Percentiles rank a stretch among this genome's conserved stretches.
These are phyloP conservation scores for Sycobia sp. DNA, from an alignment of 1,140 invertebrate genomes.

Conservation along the genomic window DNA sequence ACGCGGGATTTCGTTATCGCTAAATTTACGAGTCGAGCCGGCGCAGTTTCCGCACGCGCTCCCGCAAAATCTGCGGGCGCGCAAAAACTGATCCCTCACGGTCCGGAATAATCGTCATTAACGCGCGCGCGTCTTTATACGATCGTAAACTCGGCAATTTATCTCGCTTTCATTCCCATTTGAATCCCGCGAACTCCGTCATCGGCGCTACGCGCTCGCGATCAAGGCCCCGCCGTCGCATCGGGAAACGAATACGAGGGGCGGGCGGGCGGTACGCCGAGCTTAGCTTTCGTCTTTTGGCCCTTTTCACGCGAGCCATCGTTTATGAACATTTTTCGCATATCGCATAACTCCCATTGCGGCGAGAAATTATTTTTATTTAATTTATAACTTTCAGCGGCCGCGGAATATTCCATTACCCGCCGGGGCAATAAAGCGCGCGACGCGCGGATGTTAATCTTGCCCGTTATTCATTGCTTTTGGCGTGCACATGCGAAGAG, in stretches of 20 bases:
- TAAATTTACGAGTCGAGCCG: constrained; percentile 25
- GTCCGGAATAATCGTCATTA: not conserved
- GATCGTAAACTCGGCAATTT: constrained; percentile 25
- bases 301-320: not conserved
- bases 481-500: not conserved
- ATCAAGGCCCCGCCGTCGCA: too few relatives aligned
- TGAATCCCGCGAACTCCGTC: constrained; percentile 23
- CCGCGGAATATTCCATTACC: not conserved
- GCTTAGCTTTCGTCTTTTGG: too few relatives aligned
- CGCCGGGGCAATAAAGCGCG: not conserved
- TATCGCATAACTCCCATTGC: too few relatives aligned
- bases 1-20: constrained; percentile 21
- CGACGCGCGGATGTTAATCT: not conserved
- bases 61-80: not conserved
- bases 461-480: not conserved
- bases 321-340: too few relatives aligned
- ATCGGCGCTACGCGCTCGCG: not conserved
- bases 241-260: too few relatives aligned
- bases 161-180: constrained; percentile 24
- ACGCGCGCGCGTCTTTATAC: not conserved
- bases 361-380: not conserved
- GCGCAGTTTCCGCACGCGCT: too few relatives aligned
- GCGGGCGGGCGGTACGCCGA: too few relatives aligned
- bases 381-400: not conserved
- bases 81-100: constrained; percentile 6